Percentiles rank a stretch among this genome's conserved stretches.
These are phyloP conservation scores for Gadopsis bispinosus DNA, from an alignment of 2,797 vertebrate species.

Conservation along the genomic window DNA sequence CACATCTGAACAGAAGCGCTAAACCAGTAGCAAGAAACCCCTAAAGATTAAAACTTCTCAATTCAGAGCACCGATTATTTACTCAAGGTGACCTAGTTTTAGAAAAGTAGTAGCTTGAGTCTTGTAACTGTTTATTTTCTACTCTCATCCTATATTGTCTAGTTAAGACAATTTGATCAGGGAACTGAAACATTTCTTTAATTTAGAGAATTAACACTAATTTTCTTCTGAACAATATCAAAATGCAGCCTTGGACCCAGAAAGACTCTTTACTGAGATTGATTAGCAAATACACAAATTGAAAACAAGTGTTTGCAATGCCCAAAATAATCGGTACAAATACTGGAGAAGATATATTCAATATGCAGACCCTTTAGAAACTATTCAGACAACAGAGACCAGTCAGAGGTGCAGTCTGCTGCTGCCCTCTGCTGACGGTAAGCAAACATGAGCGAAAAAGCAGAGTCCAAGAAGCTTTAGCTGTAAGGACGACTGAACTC, in stretches of 20 bases:
- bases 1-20: background rate
- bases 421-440: constrained; percentile 56
- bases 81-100: background rate
- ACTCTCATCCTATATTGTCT: background rate
- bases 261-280: background rate
- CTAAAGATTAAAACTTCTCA: background rate
- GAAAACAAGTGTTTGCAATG: no score
- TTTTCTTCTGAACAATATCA: background rate
- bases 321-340: background rate
- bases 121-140: background rate
- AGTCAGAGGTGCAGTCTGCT: constrained; percentile 3
- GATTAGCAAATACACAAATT: background rate
- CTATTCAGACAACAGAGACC: background rate
- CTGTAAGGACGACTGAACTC: background rate
- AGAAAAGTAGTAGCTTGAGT: background rate
- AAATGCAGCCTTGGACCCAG: background rate
- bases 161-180: background rate
- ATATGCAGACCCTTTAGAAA: no score
- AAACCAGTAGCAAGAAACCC: background rate
- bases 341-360: no score
- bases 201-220: background rate
- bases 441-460: constrained; percentile 2
- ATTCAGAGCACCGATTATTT: background rate
- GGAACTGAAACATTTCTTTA: background rate
- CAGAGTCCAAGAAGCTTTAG: background rate